A percentile compares a stretch with the other conserved stretches of the same genome.
These are phyloP conservation scores for Elgaria multicarinata DNA, from an alignment of 2,113 vertebrate genomes.

Conservation along the genomic window DNA sequence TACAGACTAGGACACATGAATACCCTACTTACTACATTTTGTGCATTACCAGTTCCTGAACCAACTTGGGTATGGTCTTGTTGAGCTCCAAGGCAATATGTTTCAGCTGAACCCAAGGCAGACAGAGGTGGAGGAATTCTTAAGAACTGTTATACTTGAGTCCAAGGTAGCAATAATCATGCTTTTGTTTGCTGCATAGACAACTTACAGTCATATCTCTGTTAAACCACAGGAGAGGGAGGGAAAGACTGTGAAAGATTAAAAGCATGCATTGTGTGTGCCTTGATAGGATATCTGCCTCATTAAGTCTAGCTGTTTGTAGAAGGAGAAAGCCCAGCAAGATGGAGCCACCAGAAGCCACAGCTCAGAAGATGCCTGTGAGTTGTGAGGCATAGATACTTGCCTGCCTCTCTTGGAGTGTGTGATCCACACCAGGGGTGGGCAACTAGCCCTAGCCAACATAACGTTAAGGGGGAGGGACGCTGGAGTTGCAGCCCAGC, in stretches of 20 bases:
- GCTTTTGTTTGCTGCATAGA: neutral
- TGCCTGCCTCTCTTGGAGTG: neutral
- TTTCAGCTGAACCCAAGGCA: neutral
- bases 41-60: neutral
- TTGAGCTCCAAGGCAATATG: neutral
- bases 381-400: neutral
- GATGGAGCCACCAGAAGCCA: slow-evolving; percentile 10
- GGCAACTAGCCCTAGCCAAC: too few species aligned
- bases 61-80: neutral
- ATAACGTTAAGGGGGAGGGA: too few species aligned
- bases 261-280: neutral
- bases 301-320: slow-evolving; percentile 2
- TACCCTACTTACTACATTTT: neutral
- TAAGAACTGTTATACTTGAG: neutral
- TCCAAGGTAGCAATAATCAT: neutral
- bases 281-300: neutral
- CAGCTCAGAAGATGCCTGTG: neutral
- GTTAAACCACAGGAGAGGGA: neutral
- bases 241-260: neutral
- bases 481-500: too few species aligned
- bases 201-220: neutral
- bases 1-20: neutral
- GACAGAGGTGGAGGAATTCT: neutral
- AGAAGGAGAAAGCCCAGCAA: slow-evolving; percentile 21
- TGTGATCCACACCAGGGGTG: neutral